phyloP scores from a whole-genome alignment of 1,140 invertebrate species.

The Neomicropteryx cornuta region DNA sequence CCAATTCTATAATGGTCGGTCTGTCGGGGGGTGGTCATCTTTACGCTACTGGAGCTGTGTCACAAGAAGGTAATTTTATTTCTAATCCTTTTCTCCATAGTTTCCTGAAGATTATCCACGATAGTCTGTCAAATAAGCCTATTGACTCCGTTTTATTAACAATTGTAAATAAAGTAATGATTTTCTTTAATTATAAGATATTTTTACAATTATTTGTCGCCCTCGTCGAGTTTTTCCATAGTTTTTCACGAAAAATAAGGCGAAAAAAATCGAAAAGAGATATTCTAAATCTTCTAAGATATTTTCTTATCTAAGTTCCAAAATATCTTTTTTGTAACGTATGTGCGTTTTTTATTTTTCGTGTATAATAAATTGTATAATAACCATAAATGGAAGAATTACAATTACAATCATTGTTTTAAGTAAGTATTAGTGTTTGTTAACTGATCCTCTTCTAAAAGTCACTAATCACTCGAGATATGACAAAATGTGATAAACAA shows the following conservation, averaged over 20 bases:
- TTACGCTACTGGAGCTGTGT: conserved; percentile 23
- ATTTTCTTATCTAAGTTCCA: neutral
- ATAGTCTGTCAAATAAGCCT: conserved; percentile 3
- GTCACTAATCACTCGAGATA: no score
- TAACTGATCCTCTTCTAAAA: no score
- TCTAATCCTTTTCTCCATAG: conserved; percentile 14
- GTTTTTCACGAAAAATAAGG: neutral
- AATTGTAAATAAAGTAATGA: conserved; percentile 1
- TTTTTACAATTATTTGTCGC: neutral
- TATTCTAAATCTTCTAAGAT: neutral
- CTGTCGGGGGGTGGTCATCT: conserved; percentile 25
- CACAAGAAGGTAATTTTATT: conserved; percentile 29
- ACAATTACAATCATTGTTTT: neutral
- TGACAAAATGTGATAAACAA: no score
- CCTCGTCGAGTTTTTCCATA: neutral
- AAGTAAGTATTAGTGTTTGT: no score
- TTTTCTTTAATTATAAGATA: conserved; percentile 1
- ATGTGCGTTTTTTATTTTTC: no score
- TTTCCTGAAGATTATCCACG: conserved; percentile 25
- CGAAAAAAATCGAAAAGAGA: neutral
- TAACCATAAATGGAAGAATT: neutral
- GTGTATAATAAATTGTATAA: no score
- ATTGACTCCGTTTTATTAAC: conserved; percentile 7
- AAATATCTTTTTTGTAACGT: no score
- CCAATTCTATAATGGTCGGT: conserved; percentile 33